A percentile compares a stretch with the other conserved stretches of the same genome.
phyloP scores from a whole-genome alignment of 53 echinoderm and acorn worm species.

The Apostichopus leukothele region DNA sequence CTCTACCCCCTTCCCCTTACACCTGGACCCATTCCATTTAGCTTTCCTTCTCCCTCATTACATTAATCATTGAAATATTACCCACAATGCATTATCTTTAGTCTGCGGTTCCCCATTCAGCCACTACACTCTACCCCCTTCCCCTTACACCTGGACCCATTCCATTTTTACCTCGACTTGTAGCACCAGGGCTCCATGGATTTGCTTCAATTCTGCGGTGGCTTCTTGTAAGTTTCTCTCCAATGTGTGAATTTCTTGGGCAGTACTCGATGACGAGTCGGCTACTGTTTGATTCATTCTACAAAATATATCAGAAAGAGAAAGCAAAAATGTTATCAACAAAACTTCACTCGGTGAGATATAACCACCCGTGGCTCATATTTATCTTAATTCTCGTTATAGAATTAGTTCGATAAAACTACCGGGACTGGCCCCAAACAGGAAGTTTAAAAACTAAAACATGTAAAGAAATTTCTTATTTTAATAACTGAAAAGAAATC shows the following conservation, averaged over 20 bases:
- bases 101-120: too few species aligned
- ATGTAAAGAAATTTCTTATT: too few species aligned
- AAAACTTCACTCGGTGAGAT: not conserved
- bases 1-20: too few species aligned
- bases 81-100: not conserved
- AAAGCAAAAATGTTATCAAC: not conserved
- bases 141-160: too few species aligned
- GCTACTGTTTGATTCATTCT: conserved; percentile 37
- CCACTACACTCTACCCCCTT: too few species aligned
- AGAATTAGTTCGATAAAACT: too few species aligned
- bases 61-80: not conserved
- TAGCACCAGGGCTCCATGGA: conserved; percentile 82
- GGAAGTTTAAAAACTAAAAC: too few species aligned
- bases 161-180: conserved; percentile 66
- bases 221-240: conserved; percentile 69
- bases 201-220: conserved; percentile 78
- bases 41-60: conserved; percentile 43
- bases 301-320: not conserved
- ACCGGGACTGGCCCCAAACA: too few species aligned
- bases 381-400: too few species aligned
- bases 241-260: conserved; percentile 60
- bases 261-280: conserved; percentile 15
- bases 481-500: too few species aligned
- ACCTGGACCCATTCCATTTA: not conserved
- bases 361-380: not conserved